Conservation (phyloP, 2,113 vertebrate species). For the Junco hyemalis region DNA sequence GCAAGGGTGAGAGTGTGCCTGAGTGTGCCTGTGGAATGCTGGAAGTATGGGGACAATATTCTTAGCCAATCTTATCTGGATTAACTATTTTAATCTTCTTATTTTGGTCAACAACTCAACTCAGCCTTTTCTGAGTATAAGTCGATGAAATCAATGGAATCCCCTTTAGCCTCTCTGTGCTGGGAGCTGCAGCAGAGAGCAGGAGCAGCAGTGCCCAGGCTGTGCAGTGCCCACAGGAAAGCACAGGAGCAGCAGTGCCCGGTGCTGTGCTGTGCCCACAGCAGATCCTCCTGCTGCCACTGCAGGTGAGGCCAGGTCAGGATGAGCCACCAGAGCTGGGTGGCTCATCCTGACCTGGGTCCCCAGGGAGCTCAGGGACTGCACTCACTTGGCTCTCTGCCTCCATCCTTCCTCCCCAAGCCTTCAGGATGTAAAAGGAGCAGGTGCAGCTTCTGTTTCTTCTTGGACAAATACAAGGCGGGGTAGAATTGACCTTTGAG, state of each 20-base stretch:
- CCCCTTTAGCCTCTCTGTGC: not conserved
- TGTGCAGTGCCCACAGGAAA: not conserved
- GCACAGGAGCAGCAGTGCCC: not conserved
- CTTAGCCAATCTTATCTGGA: not conserved
- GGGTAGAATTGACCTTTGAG: slow-evolving; percentile 36
- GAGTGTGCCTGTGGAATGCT: not conserved
- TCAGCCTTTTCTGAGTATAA: slow-evolving; percentile 21
- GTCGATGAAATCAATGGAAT: slow-evolving; percentile 21
- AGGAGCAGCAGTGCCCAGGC: fast-evolving
- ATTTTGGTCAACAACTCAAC: slow-evolving; percentile 24
- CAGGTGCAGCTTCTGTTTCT: not conserved
- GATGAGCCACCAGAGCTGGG: not conserved
- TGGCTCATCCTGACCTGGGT: too few relatives aligned
- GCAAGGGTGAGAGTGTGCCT: too few relatives aligned
- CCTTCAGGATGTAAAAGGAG: not conserved
- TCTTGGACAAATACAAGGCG: not conserved
- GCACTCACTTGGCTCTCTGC: not conserved
- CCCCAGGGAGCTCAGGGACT: not conserved
- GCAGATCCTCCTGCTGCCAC: not conserved
- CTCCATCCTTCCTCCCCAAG: not conserved
- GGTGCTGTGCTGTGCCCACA: not conserved
- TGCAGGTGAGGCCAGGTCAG: not conserved
- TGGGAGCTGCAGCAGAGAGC: not conserved
- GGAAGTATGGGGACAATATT: not conserved
- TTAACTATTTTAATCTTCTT: slow-evolving; percentile 48